Percentiles rank a stretch among this genome's conserved stretches.
phyloP scores from a whole-genome alignment of 2,797 vertebrate species.

The Phalloptychus januarius region DNA sequence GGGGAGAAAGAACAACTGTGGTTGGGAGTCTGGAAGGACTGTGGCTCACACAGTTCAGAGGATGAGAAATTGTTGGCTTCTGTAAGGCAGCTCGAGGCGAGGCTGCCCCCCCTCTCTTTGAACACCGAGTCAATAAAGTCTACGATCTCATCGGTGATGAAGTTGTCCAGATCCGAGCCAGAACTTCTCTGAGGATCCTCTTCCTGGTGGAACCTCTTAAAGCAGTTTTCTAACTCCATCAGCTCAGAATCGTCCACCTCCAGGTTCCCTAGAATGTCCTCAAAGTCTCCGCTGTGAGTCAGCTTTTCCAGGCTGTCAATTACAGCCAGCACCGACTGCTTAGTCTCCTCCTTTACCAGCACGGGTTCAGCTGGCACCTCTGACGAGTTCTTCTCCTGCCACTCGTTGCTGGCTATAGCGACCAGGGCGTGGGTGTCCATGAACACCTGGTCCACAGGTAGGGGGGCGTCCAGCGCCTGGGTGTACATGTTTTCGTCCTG shows the following conservation, averaged over 20 bases:
- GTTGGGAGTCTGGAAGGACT: slow-evolving; percentile 22
- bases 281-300: slow-evolving; percentile 44
- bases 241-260: slow-evolving; percentile 48
- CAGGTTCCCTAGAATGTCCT: slow-evolving; percentile 61
- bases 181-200: slow-evolving; percentile 22
- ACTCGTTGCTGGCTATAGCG: slow-evolving; percentile 57
- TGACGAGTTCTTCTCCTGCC: slow-evolving; percentile 26
- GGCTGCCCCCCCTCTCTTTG: slow-evolving; percentile 49
- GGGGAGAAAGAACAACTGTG: slow-evolving; percentile 9
- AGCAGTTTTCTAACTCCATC: slow-evolving; percentile 75
- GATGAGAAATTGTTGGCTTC: slow-evolving; percentile 7
- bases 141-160: slow-evolving; percentile 68
- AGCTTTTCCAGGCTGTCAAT: slow-evolving; percentile 75
- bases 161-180: slow-evolving; percentile 55
- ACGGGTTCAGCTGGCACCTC: neutral
- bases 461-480: slow-evolving; percentile 17
- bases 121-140: slow-evolving; percentile 74
- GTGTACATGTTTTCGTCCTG: slow-evolving; percentile 73
- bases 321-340: slow-evolving; percentile 62
- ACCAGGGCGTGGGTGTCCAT: slow-evolving; percentile 76
- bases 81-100: slow-evolving; percentile 29
- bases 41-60: slow-evolving; percentile 18
- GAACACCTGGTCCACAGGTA: slow-evolving; percentile 72
- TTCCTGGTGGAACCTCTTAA: slow-evolving; percentile 66
- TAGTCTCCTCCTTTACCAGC: slow-evolving; percentile 67